Base-by-base conservation (phyloP, 2,113 vertebrate genomes). In the Nyctibius bracteatus region DNA sequence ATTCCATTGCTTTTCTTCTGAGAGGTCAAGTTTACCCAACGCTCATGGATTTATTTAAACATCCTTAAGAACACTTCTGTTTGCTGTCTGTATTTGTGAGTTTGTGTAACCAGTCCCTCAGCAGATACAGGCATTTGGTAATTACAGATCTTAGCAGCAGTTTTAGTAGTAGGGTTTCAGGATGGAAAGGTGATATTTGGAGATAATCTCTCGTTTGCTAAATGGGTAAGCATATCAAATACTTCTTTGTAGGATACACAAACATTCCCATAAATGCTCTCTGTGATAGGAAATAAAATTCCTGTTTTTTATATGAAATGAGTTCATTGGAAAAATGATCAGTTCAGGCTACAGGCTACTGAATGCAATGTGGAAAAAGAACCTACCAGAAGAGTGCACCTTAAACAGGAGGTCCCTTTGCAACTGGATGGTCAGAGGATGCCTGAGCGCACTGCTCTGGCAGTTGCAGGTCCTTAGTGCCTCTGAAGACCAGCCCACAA, bases 131-230 rank as follows among this genome's bases (percentile, higher is more conserved):
- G n/a, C n/a, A 23, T 85, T 96, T 92, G 63, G 54, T 91, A 81
- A 88, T 95, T 94, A 91, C 63, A 92, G 75, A 71, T 94, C 75
- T 78, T 75, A 92, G 92, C 66, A 74, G 47, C 41, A 77, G 51
- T 86, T 97, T 96, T 83, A 89, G 90, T 75, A 94, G 90, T 41
- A 81, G 49, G 24, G 12, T 59, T 95, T 92, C 70, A 85, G 90
- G 55, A 90, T 62, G 83, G 67, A 61, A 88, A 92, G 43, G 81
- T 86, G 70, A 46, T 88, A 87, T 73, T 95, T 88, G 62, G 23
- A n/a, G 57, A 57, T 91, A 84, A 84, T 85, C 8, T 39, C n/a
- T 80, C 46, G 94, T 89, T 82, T 81, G 66, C 46, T 86, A 51
- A 89, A 81, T 70, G 19, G 23, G 21, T 90, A 58, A 90, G 62